Percentiles rank a stretch among this genome's conserved stretches.
Conservation (phyloP, 2,113 vertebrate species). For the Cichladusa arquata region DNA sequence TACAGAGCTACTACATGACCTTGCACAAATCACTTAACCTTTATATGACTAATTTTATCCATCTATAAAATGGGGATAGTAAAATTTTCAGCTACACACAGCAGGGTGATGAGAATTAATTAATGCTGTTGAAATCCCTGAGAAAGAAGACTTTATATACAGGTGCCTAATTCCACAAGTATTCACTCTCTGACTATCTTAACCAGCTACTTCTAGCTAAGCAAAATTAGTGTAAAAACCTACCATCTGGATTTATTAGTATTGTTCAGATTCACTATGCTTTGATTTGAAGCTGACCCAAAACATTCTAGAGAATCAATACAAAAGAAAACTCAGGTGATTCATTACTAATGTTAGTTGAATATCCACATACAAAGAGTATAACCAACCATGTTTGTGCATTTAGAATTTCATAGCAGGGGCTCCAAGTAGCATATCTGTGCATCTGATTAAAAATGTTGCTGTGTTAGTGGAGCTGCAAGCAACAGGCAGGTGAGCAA, state of each 20-base stretch:
- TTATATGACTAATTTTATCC: conserved; percentile 53
- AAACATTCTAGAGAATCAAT: not conserved
- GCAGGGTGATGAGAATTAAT: conserved; percentile 49
- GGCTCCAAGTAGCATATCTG: not conserved
- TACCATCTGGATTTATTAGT: not conserved
- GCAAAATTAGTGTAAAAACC: not conserved
- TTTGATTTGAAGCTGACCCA: not conserved
- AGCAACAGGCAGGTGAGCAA: not conserved
- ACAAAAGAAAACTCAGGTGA: not conserved
- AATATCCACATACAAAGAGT: not conserved
- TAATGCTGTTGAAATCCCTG: conserved; percentile 19
- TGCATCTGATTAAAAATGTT: not conserved
- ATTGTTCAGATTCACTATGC: not conserved
- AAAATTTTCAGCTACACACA: conserved; percentile 41
- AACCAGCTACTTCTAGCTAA: not conserved
- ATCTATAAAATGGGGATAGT: conserved; percentile 19
- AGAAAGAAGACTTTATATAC: not conserved
- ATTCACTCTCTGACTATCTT: not conserved
- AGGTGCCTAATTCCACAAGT: not conserved
- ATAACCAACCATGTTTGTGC: not conserved
- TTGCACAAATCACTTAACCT: conserved; percentile 57
- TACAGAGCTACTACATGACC: conserved; percentile 40
- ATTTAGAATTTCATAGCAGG: not conserved
- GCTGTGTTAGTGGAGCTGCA: not conserved
- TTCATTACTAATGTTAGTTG: not conserved